These are phyloP conservation scores for Brevimyrus niger DNA, from an alignment of 2,113 vertebrate species.

Conservation along the genomic window DNA sequence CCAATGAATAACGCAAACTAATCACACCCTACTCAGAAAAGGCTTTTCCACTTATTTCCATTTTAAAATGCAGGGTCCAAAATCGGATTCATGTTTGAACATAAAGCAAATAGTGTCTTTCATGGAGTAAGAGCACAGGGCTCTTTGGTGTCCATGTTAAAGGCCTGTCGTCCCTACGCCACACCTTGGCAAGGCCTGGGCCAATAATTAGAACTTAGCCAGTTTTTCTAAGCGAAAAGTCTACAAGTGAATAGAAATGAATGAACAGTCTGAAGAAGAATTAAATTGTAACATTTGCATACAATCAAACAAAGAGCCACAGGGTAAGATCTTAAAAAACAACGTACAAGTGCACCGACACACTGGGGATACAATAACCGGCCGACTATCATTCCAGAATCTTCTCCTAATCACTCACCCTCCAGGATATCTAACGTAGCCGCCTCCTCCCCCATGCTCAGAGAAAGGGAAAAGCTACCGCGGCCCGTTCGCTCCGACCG, in stretches of 20 bases:
- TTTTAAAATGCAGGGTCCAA: not conserved
- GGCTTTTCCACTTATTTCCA: not conserved
- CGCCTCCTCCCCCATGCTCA: slow-evolving; percentile 15
- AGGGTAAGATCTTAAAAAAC: not conserved
- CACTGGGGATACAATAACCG: not conserved
- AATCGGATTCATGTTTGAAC: not conserved
- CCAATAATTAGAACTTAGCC: not conserved
- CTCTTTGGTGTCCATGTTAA: not conserved
- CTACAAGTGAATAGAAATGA: not conserved
- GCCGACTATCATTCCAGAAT: not conserved
- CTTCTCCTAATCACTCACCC: slow-evolving; percentile 8
- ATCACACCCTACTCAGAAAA: not conserved
- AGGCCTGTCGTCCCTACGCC: too few species aligned
- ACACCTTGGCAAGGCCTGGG: not conserved
- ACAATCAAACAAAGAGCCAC: not conserved
- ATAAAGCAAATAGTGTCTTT: slow-evolving; percentile 28
- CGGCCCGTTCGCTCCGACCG: not conserved
- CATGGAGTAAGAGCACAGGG: not conserved
- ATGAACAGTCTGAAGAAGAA: not conserved
- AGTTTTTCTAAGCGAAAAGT: not conserved
- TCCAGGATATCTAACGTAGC: not conserved
- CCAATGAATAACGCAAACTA: slow-evolving; percentile 29
- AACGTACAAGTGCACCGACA: not conserved
- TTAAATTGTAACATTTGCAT: not conserved
- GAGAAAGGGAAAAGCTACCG: not conserved